These are phyloP conservation scores for Lepus timidus DNA, from an alignment of 2,113 vertebrate genomes.

Conservation along the genomic window DNA sequence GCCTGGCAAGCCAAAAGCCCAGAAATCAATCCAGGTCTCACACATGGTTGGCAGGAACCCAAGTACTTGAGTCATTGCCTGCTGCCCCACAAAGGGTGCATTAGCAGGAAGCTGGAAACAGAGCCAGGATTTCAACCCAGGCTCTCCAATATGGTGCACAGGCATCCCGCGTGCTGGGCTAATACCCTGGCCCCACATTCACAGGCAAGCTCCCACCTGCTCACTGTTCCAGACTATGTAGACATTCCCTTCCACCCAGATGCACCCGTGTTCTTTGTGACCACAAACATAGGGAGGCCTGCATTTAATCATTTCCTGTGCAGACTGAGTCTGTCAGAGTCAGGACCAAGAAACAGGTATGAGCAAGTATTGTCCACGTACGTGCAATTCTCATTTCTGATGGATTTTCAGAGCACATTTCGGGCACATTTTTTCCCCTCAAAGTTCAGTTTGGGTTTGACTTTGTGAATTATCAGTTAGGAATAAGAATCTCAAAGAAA, in stretches of 20 bases:
- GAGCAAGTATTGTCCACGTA: neutral
- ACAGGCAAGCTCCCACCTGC: neutral
- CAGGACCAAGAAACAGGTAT: neutral
- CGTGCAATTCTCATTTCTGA: neutral
- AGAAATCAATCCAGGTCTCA: too few relatives aligned
- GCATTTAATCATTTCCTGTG: neutral
- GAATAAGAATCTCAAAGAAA: neutral
- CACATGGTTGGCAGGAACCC: too few relatives aligned
- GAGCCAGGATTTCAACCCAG: too few relatives aligned
- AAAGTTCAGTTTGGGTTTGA: conserved; percentile 41
- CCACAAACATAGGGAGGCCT: neutral
- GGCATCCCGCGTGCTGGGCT: too few relatives aligned
- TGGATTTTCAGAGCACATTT: neutral
- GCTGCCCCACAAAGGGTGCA: too few relatives aligned
- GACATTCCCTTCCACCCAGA: neutral
- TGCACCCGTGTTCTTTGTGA: neutral
- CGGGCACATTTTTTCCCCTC: neutral
- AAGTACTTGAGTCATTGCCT: too few relatives aligned
- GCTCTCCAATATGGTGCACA: too few relatives aligned
- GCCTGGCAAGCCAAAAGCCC: too few relatives aligned
- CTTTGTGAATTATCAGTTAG: neutral
- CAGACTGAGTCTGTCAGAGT: neutral
- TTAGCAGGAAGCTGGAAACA: too few relatives aligned
- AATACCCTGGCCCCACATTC: neutral
- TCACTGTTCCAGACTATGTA: accelerated